A percentile compares a stretch with the other conserved stretches of the same genome.
phyloP scores from a whole-genome alignment of 2,888 invertebrate genomes.

The Scelioninae gen. 2 region DNA sequence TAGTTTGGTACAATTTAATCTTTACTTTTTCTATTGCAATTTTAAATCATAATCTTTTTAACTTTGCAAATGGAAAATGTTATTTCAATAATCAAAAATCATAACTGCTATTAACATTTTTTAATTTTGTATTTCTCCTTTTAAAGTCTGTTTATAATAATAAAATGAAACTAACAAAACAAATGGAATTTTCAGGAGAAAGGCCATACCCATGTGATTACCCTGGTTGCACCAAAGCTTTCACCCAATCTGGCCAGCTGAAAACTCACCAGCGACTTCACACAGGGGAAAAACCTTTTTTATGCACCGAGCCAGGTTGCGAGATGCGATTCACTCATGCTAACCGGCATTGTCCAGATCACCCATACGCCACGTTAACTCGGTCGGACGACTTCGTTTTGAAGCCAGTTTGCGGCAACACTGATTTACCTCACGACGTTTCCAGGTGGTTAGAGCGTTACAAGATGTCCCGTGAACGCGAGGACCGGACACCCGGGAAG shows the following conservation, averaged over 20 bases:
- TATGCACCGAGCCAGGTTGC: conserved; percentile 81
- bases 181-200: conserved; percentile 78
- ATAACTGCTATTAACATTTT: no score
- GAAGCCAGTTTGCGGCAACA: conserved; percentile 75
- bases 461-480: conserved; percentile 73
- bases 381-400: conserved; percentile 77
- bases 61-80: no score
- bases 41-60: no score
- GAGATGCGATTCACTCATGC: conserved; percentile 85
- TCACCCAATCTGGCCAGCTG: conserved; percentile 86
- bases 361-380: conserved; percentile 79
- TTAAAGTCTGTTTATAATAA: no score
- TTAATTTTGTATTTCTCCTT: no score
- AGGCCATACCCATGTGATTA: conserved; percentile 85
- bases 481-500: conserved; percentile 74
- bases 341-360: conserved; percentile 84
- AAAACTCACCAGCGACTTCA: conserved; percentile 87
- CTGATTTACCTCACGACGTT: conserved; percentile 77
- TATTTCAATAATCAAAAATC: no score
- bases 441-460: conserved; percentile 77
- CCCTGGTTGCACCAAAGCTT: conserved; percentile 82
- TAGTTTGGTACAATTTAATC: no score
- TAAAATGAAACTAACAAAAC: background rate
- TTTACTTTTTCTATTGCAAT: no score
- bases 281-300: conserved; percentile 86